These are phyloP conservation scores for Varanus salvator DNA, from an alignment of 2,113 vertebrate species.

Conservation along the genomic window DNA sequence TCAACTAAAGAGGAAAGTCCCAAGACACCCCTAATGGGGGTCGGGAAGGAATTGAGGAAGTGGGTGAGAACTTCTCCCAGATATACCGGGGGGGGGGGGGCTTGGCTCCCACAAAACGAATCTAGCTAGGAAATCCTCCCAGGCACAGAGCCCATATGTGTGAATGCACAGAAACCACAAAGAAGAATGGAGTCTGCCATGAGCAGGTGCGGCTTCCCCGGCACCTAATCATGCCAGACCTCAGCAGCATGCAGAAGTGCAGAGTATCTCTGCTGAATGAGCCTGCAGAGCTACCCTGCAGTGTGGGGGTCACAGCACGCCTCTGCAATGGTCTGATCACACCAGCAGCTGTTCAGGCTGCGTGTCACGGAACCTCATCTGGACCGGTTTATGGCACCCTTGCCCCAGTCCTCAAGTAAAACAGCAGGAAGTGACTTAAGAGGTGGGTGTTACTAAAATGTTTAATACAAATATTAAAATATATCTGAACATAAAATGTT, in stretches of 20 bases:
- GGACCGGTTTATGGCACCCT: too few species aligned
- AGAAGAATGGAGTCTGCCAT: background rate
- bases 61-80: too few species aligned
- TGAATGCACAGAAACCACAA: too few species aligned
- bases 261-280: background rate
- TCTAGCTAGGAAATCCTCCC: too few species aligned
- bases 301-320: too few species aligned
- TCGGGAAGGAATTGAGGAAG: too few species aligned
- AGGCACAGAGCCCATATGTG: too few species aligned
- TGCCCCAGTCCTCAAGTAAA: too few species aligned
- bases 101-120: too few species aligned
- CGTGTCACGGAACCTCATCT: background rate
- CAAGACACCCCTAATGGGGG: too few species aligned
- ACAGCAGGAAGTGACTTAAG: background rate
- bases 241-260: background rate
- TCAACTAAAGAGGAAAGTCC: too few species aligned
- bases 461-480: background rate
- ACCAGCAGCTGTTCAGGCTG: background rate
- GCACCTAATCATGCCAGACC: background rate
- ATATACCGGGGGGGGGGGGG: too few species aligned
- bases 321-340: accelerated
- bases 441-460: background rate
- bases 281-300: background rate
- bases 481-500: background rate
- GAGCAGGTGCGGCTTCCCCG: background rate